Evolutionary conservation across 37 sponge, comb jelly and placozoan genomes (phyloP), one percentile per base, ranked within the genome.

Genomic region (Sycon ciliatum): DNA sequence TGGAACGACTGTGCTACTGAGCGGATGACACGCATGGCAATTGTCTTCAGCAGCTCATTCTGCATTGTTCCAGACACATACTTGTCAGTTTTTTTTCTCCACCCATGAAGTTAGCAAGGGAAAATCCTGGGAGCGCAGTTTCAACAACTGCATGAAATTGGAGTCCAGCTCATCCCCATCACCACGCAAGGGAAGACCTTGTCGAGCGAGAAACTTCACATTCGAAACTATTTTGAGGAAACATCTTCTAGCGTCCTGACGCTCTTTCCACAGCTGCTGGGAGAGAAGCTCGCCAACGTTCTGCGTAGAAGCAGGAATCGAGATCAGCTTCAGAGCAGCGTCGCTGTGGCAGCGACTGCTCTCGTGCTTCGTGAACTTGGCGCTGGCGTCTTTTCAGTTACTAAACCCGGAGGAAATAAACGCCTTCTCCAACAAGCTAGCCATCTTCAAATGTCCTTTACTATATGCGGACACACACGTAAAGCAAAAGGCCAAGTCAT

Each of bases 261-360:
- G 5, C 53, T 80, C 74, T 32, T 73, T 73, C 63, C 73, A 42
- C 40, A 66, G 74, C 35, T 53, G 60, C 27, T 31, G 29, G 20
- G 80, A 70, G 3, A 78, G 57, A 32, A 65, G 24, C 53, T 80
- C 74, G 23, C 42, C 56, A 30, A 80, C 32, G 40, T 58, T 29
- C 0, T 1, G 16, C 32, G 73, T 67, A 38, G 81, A 66, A 38
- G 81, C 46, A 57, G 76, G 81, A 16, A 81, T 55, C 9, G 53
- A 36, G 33, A 79, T 55, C 38, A 64, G 70, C 32, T 73, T 73
- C 30, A 79, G 56, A 68, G 67, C 71, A 24, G 81, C 31, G 18
- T 81, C 70, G 49, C 73, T 74, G 71, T 81, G 76, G 34, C 81
- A 81, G n/a, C 52, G 36, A 63, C 82, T 81, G 34, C 33, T 36